phyloP scores from a whole-genome alignment of 2,113 vertebrate genomes.

The Muscicapa adusta region DNA sequence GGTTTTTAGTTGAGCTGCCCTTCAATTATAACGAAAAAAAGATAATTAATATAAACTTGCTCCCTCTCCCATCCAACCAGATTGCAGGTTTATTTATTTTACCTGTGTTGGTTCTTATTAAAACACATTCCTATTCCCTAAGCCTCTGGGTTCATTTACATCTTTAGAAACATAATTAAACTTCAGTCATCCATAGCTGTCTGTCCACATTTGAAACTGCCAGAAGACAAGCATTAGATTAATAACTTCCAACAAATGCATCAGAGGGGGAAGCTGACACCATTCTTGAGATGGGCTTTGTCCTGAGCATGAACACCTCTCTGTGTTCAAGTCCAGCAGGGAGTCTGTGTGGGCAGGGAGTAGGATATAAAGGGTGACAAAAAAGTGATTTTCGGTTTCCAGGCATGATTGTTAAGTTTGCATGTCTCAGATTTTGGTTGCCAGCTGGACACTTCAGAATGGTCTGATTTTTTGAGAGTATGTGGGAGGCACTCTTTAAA shows the following conservation, averaged over 20 bases:
- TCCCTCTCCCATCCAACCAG: background rate
- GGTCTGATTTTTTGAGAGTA: background rate
- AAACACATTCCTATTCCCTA: background rate
- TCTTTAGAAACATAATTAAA: slow-evolving; percentile 54
- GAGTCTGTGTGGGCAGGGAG: rapidly evolving
- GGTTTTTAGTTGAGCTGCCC: background rate
- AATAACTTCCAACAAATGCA: background rate
- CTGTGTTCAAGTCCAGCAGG: background rate
- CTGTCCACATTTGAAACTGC: background rate
- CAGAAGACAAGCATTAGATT: background rate
- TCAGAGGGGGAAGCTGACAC: background rate
- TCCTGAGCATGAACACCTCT: background rate
- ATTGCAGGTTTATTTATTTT: background rate
- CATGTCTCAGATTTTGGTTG: background rate
- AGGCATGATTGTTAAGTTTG: background rate
- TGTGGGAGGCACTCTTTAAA: background rate
- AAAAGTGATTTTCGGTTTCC: background rate
- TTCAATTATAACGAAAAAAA: background rate
- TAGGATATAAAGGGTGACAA: background rate
- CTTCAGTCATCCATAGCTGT: slow-evolving; percentile 5
- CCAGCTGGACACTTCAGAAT: background rate
- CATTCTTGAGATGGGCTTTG: background rate
- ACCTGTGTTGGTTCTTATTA: background rate
- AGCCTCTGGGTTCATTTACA: background rate
- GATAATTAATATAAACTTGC: background rate